phyloP scores from a whole-genome alignment of 2,888 invertebrate genomes.

The Drosophila robusta region DNA sequence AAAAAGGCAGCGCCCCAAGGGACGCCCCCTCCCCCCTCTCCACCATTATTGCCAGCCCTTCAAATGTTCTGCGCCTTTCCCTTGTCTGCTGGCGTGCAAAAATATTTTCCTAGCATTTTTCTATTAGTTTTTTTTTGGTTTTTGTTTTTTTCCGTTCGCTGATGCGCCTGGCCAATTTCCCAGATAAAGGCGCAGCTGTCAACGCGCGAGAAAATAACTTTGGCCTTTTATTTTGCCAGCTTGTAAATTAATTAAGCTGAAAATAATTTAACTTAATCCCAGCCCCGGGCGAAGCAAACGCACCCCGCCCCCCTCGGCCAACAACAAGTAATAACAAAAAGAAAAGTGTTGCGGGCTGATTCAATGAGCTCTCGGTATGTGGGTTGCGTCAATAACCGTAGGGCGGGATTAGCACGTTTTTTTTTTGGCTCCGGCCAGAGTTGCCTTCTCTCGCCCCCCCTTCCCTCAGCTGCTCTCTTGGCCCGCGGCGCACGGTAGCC shows the following conservation, averaged over 20 bases:
- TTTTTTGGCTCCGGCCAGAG: slow-evolving; percentile 33
- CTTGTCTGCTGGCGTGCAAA: slow-evolving; percentile 35
- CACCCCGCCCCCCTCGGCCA: neutral
- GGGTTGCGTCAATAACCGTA: slow-evolving; percentile 72
- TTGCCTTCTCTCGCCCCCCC: neutral
- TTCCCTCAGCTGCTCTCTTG: slow-evolving; percentile 1
- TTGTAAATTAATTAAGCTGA: slow-evolving; percentile 75
- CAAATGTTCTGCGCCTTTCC: slow-evolving; percentile 6
- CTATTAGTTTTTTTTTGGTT: slow-evolving; percentile 23
- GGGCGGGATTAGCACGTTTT: slow-evolving; percentile 72
- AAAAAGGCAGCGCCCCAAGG: slow-evolving; percentile 63
- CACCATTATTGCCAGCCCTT: slow-evolving; percentile 5
- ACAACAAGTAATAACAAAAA: slow-evolving; percentile 30
- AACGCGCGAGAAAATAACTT: slow-evolving; percentile 49
- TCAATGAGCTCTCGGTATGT: slow-evolving; percentile 44
- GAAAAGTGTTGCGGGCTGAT: slow-evolving; percentile 36
- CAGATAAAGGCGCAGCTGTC: slow-evolving; percentile 63
- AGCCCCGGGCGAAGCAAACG: slow-evolving; percentile 14
- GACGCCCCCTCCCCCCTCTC: slow-evolving; percentile 1
- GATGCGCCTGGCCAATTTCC: slow-evolving; percentile 56
- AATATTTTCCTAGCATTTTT: slow-evolving; percentile 59
- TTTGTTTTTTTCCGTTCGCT: slow-evolving; percentile 1
- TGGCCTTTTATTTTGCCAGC: slow-evolving; percentile 43
- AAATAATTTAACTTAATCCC: slow-evolving; percentile 74
- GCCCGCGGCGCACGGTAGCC: slow-evolving; percentile 45